A percentile compares a stretch with the other conserved stretches of the same genome.
phyloP scores from a whole-genome alignment of 1,140 invertebrate species.

The Riptortus pedestris region DNA sequence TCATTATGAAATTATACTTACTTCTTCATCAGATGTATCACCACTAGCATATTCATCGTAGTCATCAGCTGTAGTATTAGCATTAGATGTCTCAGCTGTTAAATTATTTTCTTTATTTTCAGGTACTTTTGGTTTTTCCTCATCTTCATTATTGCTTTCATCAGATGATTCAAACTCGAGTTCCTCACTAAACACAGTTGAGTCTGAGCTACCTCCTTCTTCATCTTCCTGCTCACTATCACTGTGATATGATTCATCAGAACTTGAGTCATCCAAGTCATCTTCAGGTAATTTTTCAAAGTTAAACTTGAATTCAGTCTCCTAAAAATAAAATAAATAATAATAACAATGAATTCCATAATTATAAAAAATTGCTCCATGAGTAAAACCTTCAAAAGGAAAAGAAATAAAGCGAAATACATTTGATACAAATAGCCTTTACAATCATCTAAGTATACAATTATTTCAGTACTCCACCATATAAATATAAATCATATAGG shows the following conservation, averaged over 20 bases:
- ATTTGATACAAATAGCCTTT: too few species aligned
- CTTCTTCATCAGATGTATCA: slow-evolving; percentile 83
- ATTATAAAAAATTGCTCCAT: not conserved
- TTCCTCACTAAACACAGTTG: slow-evolving; percentile 17
- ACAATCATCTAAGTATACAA: too few species aligned
- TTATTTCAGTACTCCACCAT: too few species aligned
- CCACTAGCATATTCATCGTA: slow-evolving; percentile 35
- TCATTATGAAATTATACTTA: slow-evolving; percentile 26
- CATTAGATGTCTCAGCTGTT: slow-evolving; percentile 18
- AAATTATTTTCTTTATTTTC: slow-evolving; percentile 27
- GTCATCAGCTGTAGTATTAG: slow-evolving; percentile 29
- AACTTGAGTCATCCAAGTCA: not conserved
- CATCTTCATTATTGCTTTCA: slow-evolving; percentile 32
- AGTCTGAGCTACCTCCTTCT: not conserved
- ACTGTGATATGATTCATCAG: not conserved
- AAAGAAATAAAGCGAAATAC: not conserved
- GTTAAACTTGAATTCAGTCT: not conserved
- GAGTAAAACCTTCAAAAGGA: too few species aligned
- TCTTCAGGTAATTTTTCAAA: not conserved
- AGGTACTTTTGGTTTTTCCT: slow-evolving; percentile 32
- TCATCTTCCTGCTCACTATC: slow-evolving; percentile 15
- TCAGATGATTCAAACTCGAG: slow-evolving; percentile 27
- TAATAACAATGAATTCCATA: too few species aligned
- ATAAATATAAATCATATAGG: too few species aligned
- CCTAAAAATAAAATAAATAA: not conserved